Percentiles rank a stretch among this genome's conserved stretches.
These are phyloP conservation scores for Tachypleus tridentatus DNA, from an alignment of 1,140 invertebrate species.

Conservation along the genomic window DNA sequence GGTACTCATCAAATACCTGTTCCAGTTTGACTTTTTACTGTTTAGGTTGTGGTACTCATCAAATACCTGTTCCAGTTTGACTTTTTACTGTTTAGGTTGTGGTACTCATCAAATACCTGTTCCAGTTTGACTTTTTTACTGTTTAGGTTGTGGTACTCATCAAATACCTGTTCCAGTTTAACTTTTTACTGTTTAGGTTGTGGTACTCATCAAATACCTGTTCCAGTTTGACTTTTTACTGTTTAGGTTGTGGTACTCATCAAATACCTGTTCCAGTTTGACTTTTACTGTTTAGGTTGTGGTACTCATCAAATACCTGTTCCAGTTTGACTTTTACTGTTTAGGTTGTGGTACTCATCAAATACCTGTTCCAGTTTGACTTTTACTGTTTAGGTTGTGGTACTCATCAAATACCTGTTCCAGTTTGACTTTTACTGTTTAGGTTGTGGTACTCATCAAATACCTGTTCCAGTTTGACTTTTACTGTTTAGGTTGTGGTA, in stretches of 20 bases:
- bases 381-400: conserved; percentile 69
- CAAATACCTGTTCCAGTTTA: conserved; percentile 96
- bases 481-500: conserved; percentile 67
- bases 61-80: conserved; percentile 98
- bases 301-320: conserved; percentile 92
- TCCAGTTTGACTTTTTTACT: conserved; percentile 89
- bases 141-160: conserved; percentile 78
- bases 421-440: conserved; percentile 75
- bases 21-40: conserved; percentile 86
- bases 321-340: conserved; percentile 81
- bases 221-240: conserved; percentile 92
- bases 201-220: conserved; percentile 92
- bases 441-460: conserved; percentile 90
- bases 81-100: conserved; percentile 71
- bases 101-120: conserved; percentile 92
- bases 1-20: conserved; percentile 92
- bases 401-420: conserved; percentile 93
- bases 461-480: conserved; percentile 95
- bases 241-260: conserved; percentile 78
- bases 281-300: conserved; percentile 69
- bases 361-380: conserved; percentile 95
- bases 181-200: conserved; percentile 68
- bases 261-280: conserved; percentile 96
- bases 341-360: conserved; percentile 84
- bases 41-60: conserved; percentile 78